These are phyloP conservation scores for Nowickia ferox DNA, from an alignment of 2,888 invertebrate genomes.

Conservation along the genomic window DNA sequence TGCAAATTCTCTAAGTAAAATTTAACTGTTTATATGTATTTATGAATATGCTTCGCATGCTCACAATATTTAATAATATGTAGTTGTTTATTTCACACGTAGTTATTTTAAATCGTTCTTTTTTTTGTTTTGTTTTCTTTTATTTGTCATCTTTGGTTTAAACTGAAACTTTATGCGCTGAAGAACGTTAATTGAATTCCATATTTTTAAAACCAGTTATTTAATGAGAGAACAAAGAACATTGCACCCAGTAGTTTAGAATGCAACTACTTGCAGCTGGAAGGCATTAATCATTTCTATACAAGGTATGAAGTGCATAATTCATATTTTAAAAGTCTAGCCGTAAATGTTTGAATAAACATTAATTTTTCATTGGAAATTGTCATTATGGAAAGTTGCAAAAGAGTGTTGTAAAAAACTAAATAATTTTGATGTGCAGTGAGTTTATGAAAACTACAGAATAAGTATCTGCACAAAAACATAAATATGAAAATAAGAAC, in stretches of 20 bases:
- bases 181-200: constrained; percentile 19
- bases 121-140: background rate
- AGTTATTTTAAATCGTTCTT: constrained; percentile 29
- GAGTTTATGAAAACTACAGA: background rate
- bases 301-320: background rate
- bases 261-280: background rate
- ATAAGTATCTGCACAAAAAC: background rate
- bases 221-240: constrained; percentile 53
- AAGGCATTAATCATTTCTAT: constrained; percentile 10
- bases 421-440: background rate
- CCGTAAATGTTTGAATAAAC: background rate
- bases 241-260: constrained; percentile 38
- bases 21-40: background rate
- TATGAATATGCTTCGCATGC: background rate
- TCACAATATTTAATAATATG: constrained; percentile 24
- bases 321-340: constrained; percentile 3
- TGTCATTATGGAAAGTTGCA: background rate
- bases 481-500: too few species aligned
- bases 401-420: background rate
- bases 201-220: constrained; percentile 56
- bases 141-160: constrained; percentile 3
- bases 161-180: constrained; percentile 1
- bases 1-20: constrained; percentile 21
- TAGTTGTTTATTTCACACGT: constrained; percentile 31
- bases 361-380: background rate